These are phyloP conservation scores for Drosophila albomicans DNA, from an alignment of 1,140 invertebrate genomes.

Conservation along the genomic window DNA sequence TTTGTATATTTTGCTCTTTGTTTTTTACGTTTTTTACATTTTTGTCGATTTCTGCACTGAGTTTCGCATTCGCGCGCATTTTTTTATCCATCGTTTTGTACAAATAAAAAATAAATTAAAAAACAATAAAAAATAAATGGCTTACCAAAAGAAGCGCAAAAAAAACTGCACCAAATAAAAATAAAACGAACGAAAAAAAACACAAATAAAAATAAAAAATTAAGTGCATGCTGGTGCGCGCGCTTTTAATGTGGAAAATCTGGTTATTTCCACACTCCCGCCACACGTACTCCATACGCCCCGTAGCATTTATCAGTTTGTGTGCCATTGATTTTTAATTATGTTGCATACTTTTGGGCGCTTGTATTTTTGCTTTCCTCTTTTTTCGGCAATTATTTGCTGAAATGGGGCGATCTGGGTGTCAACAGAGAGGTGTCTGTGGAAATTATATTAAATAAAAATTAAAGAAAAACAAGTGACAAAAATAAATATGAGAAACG, in stretches of 20 bases:
- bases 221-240: conserved; percentile 35
- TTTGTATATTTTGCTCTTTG: conserved; percentile 57
- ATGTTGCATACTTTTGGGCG: conserved; percentile 77
- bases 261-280: conserved; percentile 62
- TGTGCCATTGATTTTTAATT: conserved; percentile 84
- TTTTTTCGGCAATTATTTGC: conserved; percentile 68
- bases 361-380: conserved; percentile 38
- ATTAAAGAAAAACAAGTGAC: conserved; percentile 80
- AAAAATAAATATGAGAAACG: conserved; percentile 68
- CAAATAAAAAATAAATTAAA: conserved; percentile 82
- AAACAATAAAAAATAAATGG: conserved; percentile 82
- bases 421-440: conserved; percentile 10
- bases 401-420: conserved; percentile 48
- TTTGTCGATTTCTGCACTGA: conserved; percentile 68
- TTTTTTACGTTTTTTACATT: conserved; percentile 35
- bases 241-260: conserved; percentile 76
- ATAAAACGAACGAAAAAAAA: conserved; percentile 17
- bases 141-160: conserved; percentile 35
- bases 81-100: conserved; percentile 62
- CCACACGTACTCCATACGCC: background rate
- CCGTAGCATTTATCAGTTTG: conserved; percentile 68
- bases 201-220: conserved; percentile 27
- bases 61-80: conserved; percentile 51
- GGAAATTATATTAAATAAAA: conserved; percentile 76
- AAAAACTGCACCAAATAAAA: conserved; percentile 21